Conservation (phyloP, 2,113 vertebrate species). For the Chauna torquata region DNA sequence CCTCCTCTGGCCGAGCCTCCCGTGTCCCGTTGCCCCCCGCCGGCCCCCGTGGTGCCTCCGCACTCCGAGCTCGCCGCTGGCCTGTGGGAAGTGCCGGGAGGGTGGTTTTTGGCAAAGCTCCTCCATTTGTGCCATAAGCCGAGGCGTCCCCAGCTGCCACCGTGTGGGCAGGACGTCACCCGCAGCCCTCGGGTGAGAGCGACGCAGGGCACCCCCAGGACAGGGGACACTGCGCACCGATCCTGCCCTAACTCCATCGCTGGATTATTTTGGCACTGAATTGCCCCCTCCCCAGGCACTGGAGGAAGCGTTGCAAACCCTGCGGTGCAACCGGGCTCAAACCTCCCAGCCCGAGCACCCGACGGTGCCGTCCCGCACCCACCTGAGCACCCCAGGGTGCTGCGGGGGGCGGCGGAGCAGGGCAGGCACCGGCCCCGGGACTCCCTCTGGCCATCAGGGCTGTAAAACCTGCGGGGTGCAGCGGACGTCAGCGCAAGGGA, state of each 20-base stretch:
- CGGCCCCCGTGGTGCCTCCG: fast-evolving
- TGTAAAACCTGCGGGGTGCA: constrained; percentile 64
- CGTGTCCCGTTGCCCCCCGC: neutral
- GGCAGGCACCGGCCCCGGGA: constrained; percentile 57
- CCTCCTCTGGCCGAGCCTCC: constrained; percentile 74
- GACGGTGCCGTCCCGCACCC: neutral
- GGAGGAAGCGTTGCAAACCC: no score
- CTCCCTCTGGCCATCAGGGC: neutral
- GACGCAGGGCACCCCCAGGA: no score
- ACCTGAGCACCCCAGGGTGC: constrained; percentile 69
- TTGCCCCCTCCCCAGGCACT: no score
- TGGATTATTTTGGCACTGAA: no score
- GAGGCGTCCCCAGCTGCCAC: neutral
- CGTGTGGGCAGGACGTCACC: neutral
- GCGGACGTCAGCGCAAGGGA: neutral
- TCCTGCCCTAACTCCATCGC: neutral
- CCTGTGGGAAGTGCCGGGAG: neutral
- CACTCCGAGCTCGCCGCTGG: constrained; percentile 42
- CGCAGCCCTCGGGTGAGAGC: no score
- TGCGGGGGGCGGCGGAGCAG: constrained; percentile 47
- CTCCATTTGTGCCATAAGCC: fast-evolving
- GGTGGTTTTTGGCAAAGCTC: neutral
- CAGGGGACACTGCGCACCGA: neutral
- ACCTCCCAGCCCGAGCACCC: neutral
- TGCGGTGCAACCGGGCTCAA: no score